phyloP scores from a whole-genome alignment of 2,797 vertebrate species.

The Chelon auratus region DNA sequence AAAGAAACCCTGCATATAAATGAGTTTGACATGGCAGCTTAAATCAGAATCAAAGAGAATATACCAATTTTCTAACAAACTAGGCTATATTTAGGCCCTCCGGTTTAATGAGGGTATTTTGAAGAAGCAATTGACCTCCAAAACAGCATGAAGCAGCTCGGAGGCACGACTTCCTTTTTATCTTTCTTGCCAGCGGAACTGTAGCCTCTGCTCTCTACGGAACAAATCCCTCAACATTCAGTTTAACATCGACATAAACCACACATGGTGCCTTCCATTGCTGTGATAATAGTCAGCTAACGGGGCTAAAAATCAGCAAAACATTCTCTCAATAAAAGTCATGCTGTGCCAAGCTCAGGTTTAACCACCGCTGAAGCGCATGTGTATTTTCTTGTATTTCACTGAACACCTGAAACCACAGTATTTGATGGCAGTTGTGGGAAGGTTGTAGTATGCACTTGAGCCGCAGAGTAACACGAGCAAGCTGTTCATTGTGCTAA shows the following conservation, averaged over 20 bases:
- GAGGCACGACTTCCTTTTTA: slow-evolving; percentile 56
- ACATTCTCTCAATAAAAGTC: slow-evolving; percentile 37
- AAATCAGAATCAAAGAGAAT: slow-evolving; percentile 57
- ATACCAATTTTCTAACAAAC: slow-evolving; percentile 46
- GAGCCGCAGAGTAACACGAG: slow-evolving; percentile 68
- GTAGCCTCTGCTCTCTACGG: slow-evolving; percentile 31
- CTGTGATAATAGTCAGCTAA: slow-evolving; percentile 53
- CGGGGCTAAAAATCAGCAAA: slow-evolving; percentile 28
- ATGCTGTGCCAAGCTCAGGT: slow-evolving; percentile 27
- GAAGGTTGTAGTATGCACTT: slow-evolving; percentile 35
- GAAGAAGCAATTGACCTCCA: slow-evolving; percentile 71
- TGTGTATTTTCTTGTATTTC: slow-evolving; percentile 50
- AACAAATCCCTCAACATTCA: slow-evolving; percentile 66
- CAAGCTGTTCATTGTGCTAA: slow-evolving; percentile 72
- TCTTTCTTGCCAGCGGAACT: slow-evolving; percentile 55
- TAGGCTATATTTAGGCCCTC: slow-evolving; percentile 47
- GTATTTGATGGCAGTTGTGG: slow-evolving; percentile 61
- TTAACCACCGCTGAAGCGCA: slow-evolving; percentile 40
- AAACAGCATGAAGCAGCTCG: slow-evolving; percentile 64
- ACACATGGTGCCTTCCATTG: slow-evolving; percentile 39
- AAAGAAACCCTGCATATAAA: slow-evolving; percentile 40
- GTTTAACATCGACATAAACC: slow-evolving; percentile 64
- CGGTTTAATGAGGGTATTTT: slow-evolving; percentile 64
- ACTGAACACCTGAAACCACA: slow-evolving; percentile 67
- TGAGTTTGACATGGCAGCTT: slow-evolving; percentile 43